Conservation (phyloP, 2,113 vertebrate genomes). For the Lamprologus callipterus region DNA sequence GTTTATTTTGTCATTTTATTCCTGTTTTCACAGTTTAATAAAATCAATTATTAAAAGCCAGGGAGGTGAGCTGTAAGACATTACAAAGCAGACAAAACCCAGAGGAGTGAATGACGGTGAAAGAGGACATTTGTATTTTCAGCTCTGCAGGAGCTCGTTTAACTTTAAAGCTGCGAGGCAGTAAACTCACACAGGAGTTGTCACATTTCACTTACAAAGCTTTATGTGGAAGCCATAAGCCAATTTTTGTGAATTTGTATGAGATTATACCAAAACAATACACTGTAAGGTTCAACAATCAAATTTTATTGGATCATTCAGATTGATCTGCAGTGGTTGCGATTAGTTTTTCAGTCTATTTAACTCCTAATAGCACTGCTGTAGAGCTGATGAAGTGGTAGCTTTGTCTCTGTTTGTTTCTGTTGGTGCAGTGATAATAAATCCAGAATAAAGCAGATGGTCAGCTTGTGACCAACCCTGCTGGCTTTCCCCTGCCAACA, state of each 20-base stretch:
- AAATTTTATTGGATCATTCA: background rate
- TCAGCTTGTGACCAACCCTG: slow-evolving; percentile 42
- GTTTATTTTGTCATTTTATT: background rate
- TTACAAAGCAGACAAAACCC: background rate
- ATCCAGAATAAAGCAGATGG: slow-evolving; percentile 55
- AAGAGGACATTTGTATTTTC: background rate
- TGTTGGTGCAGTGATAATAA: slow-evolving; percentile 19
- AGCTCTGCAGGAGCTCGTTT: background rate
- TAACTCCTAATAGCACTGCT: background rate
- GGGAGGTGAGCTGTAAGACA: background rate
- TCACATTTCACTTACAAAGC: background rate
- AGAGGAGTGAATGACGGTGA: background rate
- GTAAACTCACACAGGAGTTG: background rate
- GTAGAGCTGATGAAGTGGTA: background rate
- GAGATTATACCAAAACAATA: background rate
- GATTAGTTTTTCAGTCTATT: background rate
- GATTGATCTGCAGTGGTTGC: background rate
- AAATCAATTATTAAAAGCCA: background rate
- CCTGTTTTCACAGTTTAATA: background rate
- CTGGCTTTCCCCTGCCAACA: slow-evolving; percentile 13
- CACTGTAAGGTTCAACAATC: background rate
- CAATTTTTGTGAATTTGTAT: background rate
- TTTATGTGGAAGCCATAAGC: background rate
- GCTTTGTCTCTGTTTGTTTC: background rate
- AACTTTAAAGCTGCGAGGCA: background rate